Base-by-base conservation (phyloP, 1,140 invertebrate species). In the Drosophila bocki region DNA sequence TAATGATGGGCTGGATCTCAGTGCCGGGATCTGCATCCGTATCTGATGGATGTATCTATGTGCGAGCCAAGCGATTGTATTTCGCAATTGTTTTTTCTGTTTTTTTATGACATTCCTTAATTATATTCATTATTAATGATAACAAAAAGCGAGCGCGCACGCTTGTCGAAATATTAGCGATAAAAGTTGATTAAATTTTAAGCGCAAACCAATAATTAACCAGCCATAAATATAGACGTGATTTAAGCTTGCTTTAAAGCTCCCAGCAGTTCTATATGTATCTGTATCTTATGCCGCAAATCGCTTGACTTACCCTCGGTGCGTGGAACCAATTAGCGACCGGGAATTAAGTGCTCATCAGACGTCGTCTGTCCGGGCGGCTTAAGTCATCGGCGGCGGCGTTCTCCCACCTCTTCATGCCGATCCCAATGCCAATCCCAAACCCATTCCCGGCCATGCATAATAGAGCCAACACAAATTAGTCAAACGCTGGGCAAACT, bases 401-500 rank as follows among this genome's bases (percentile, higher is more conserved):
- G 13, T 22, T 5, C 7, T 17, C 2, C 9, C 33, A 13, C 35
- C n/a, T 4, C n/a, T 19, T 12, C n/a, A 5, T 44, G 4, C 17
- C 33, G 15, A 41, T 19, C 13, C n/a, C 22, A 51, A 58, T 32
- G n/a, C 37, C 32, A 39, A 42, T 68, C 17, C 53, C 29, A 13
- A 26, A 26, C 33, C 64, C 62, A 72, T 42, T 69, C 50, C 44
- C 68, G 59, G 57, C 70, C 76, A 71, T 67, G 82, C 82, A 82
- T 86, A 85, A 85, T 86, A 82, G 80, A 78, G 77, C 53, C 57
- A 76, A 71, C 82, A 75, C 79, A 85, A 84, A 87, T 86, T 86
- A 86, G 84, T 83, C 61, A 51, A 77, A 78, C 60, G 75, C 63
- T 56, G 56, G 53, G 59, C 74, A 50, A 84, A 63, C 74, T 75